phyloP scores from a whole-genome alignment of 2,888 invertebrate species.

The Sepiola atlantica region DNA sequence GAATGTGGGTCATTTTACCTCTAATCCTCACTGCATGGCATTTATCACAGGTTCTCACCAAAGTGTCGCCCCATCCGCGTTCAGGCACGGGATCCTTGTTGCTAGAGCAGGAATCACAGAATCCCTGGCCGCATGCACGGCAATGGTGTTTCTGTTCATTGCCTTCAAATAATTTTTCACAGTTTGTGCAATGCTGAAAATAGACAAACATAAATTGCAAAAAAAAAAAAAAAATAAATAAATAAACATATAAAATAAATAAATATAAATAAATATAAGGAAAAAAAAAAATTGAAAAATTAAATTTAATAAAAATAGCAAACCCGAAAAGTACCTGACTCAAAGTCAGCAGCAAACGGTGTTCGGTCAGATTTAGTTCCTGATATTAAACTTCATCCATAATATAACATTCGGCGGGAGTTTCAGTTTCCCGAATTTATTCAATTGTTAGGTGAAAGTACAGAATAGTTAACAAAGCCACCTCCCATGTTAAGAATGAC shows the following conservation, averaged over 20 bases:
- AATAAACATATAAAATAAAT: too few species aligned
- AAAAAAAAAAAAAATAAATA: neutral
- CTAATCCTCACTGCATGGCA: slow-evolving; percentile 75
- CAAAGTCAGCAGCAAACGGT: too few species aligned
- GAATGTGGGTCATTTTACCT: neutral
- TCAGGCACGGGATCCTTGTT: slow-evolving; percentile 82
- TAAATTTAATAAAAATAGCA: neutral
- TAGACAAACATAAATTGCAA: neutral
- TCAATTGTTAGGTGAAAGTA: too few species aligned
- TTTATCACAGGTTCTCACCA: slow-evolving; percentile 84
- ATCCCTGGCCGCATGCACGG: slow-evolving; percentile 86
- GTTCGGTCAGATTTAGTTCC: too few species aligned
- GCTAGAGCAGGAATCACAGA: slow-evolving; percentile 84
- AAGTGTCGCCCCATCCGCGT: slow-evolving; percentile 81
- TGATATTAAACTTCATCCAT: too few species aligned
- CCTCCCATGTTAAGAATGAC: too few species aligned
- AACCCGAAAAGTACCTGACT: too few species aligned
- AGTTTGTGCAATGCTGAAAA: slow-evolving; percentile 81
- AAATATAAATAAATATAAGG: neutral
- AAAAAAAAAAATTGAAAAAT: neutral
- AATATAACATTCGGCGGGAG: too few species aligned
- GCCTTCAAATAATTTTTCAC: slow-evolving; percentile 75
- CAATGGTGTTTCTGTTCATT: slow-evolving; percentile 79
- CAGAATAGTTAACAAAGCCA: too few species aligned
- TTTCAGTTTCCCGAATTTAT: too few species aligned